phyloP scores from a whole-genome alignment of 2,888 invertebrate genomes.

The Fragum whitleyi region DNA sequence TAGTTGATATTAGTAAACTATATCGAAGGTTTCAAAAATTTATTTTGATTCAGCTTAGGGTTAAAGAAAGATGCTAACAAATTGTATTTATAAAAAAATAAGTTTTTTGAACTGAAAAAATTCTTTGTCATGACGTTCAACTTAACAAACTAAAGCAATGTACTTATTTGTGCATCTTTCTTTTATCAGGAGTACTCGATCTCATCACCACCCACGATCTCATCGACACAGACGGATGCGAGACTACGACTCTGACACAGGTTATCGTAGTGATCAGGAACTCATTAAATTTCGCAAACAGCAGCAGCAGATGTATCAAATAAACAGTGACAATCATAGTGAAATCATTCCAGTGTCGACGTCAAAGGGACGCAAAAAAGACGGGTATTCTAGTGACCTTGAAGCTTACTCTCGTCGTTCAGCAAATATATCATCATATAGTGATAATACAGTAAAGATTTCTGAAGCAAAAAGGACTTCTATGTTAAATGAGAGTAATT shows the following conservation, averaged over 20 bases:
- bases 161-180: too few relatives aligned
- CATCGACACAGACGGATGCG: constrained; percentile 67
- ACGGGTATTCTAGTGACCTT: constrained; percentile 81
- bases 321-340: constrained; percentile 66
- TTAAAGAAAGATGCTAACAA: too few relatives aligned
- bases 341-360: constrained; percentile 61
- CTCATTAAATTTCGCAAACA: constrained; percentile 64
- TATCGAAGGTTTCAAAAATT: too few relatives aligned
- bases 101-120: too few relatives aligned
- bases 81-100: too few relatives aligned
- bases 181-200: constrained; percentile 14
- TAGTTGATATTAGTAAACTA: too few relatives aligned
- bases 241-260: constrained; percentile 83
- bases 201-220: constrained; percentile 54
- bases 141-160: too few relatives aligned
- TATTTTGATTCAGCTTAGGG: too few relatives aligned
- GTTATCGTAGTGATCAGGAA: constrained; percentile 82
- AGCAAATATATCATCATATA: constrained; percentile 54
- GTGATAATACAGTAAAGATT: constrained; percentile 25
- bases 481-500: constrained; percentile 17
- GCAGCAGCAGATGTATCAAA: constrained; percentile 60
- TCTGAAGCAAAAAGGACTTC: background rate
- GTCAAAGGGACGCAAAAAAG: constrained; percentile 59
- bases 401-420: constrained; percentile 74
- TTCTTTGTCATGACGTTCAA: too few relatives aligned